phyloP scores from a whole-genome alignment of 2,888 invertebrate species.

The Timema podura region DNA sequence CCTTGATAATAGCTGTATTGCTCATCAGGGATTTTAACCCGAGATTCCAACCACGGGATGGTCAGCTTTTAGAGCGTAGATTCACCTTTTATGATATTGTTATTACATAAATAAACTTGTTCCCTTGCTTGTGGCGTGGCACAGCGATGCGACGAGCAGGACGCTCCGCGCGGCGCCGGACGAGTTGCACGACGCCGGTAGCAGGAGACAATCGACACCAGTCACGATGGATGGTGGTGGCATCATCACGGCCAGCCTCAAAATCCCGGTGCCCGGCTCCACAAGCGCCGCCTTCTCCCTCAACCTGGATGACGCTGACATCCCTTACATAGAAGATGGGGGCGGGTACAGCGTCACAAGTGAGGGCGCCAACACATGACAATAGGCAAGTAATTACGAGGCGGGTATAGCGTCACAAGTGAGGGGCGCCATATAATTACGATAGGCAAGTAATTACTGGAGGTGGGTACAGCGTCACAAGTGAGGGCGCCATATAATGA shows the following conservation, averaged over 20 bases:
- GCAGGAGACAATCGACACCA: constrained; percentile 56
- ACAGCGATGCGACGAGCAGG: too few relatives aligned
- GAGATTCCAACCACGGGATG: too few relatives aligned
- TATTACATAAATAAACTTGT: too few relatives aligned
- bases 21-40: too few relatives aligned
- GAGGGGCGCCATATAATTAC: constrained; percentile 42
- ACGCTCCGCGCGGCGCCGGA: too few relatives aligned
- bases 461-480: constrained; percentile 30
- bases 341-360: constrained; percentile 30
- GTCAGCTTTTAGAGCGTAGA: not conserved
- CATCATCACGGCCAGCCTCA: constrained; percentile 75
- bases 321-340: constrained; percentile 63
- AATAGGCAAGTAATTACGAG: constrained; percentile 37
- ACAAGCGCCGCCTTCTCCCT: constrained; percentile 48
- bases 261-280: constrained; percentile 59
- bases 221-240: constrained; percentile 50
- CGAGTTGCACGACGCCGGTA: constrained; percentile 38
- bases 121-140: too few relatives aligned
- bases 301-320: constrained; percentile 59
- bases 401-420: not conserved
- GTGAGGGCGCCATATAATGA: constrained; percentile 42
- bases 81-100: constrained; percentile 2
- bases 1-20: too few relatives aligned
- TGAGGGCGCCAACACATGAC: constrained; percentile 43
- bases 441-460: constrained; percentile 38